These are phyloP conservation scores for Platysternon megacephalum DNA, from an alignment of 2,113 vertebrate genomes.

Conservation along the genomic window DNA sequence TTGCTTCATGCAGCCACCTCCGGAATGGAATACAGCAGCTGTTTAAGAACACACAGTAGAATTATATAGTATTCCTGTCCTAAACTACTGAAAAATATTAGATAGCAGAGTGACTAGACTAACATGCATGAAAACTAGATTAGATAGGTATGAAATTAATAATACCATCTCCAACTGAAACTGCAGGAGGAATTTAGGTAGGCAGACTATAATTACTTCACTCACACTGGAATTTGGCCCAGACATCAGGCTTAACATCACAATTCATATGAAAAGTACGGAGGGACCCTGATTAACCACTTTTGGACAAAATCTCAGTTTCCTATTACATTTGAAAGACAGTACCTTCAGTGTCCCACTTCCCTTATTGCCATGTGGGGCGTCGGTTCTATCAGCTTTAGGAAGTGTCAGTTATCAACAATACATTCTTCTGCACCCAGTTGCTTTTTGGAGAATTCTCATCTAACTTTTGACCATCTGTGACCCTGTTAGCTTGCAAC, in stretches of 20 bases:
- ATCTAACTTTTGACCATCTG: neutral
- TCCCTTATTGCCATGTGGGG: neutral
- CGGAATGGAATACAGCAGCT: neutral
- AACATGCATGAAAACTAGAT: conserved; percentile 28
- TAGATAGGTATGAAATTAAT: conserved; percentile 3
- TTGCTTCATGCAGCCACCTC: conserved; percentile 1
- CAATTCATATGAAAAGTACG: neutral
- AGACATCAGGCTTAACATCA: neutral
- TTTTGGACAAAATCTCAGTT: neutral
- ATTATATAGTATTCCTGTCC: conserved; percentile 4
- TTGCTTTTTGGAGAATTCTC: neutral
- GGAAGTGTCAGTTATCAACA: neutral
- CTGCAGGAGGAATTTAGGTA: neutral
- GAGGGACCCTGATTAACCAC: neutral
- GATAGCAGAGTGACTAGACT: neutral
- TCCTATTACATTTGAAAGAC: neutral
- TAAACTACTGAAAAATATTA: conserved; percentile 28
- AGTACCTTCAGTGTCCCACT: neutral
- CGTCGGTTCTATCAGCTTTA: neutral
- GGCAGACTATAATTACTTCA: neutral
- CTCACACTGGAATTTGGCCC: neutral
- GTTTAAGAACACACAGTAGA: neutral
- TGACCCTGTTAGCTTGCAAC: neutral
- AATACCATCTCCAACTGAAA: neutral
- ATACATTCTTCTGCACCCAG: neutral